These are phyloP conservation scores for Acanthornis magna DNA, from an alignment of 2,797 vertebrate genomes.

Conservation along the genomic window DNA sequence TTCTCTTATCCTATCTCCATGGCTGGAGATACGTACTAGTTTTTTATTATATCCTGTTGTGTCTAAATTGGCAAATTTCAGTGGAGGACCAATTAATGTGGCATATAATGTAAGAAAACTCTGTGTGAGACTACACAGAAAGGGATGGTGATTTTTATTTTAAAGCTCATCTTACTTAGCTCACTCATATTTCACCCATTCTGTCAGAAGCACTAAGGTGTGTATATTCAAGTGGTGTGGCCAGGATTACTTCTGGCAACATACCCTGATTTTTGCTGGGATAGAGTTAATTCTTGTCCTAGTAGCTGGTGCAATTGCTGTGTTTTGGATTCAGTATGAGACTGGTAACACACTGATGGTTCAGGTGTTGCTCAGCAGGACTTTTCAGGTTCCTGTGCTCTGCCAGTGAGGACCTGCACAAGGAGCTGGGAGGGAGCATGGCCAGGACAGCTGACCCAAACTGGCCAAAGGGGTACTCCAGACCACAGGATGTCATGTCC, in stretches of 20 bases:
- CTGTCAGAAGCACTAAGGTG: neutral
- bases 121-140: neutral
- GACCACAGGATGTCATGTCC: accelerated
- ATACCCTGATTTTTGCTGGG: neutral
- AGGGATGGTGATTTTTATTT: neutral
- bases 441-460: neutral
- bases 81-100: neutral
- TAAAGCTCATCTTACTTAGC: neutral
- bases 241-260: neutral
- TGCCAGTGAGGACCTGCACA: neutral
- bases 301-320: accelerated
- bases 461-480: neutral
- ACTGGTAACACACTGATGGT: neutral
- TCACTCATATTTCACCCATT: neutral
- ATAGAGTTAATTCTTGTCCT: neutral
- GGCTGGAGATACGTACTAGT: neutral
- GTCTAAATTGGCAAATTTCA: neutral
- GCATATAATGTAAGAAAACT: neutral
- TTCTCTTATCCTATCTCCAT: neutral
- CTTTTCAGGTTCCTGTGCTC: neutral
- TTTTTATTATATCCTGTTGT: neutral
- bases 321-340: neutral
- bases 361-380: neutral
- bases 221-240: neutral
- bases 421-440: neutral